Evolutionary conservation across 2,113 vertebrate species (phyloP).

Genomic region (Callipepla squamata): DNA sequence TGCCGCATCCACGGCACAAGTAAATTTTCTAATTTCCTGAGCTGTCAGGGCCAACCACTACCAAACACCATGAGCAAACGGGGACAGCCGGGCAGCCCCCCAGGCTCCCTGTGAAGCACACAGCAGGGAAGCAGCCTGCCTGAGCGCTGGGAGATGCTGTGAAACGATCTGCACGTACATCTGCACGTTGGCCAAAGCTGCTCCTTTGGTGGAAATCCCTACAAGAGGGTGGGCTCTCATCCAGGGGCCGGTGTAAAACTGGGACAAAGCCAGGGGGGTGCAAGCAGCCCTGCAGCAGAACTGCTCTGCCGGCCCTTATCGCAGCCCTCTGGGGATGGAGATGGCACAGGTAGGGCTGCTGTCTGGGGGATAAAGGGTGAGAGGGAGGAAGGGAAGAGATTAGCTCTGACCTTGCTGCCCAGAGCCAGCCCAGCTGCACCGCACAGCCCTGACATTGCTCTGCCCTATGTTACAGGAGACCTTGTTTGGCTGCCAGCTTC

Average conservation of each 20-base stretch:
- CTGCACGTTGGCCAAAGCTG: not conserved
- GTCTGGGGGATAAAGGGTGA: not conserved
- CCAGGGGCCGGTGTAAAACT: not conserved
- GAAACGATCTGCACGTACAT: not conserved
- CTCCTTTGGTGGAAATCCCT: not conserved
- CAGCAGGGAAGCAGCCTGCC: not conserved
- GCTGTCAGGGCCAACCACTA: not conserved
- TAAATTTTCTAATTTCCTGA: not conserved
- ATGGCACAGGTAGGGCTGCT: accelerated
- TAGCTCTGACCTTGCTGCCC: not conserved
- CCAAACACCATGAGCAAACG: not conserved
- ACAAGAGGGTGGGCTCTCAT: not conserved
- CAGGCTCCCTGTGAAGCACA: not conserved
- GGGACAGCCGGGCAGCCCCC: not conserved
- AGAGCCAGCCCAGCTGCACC: not conserved
- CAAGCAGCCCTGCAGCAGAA: not conserved
- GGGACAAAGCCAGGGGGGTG: not conserved
- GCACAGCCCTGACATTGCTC: not conserved
- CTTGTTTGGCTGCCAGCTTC: constrained; percentile 17
- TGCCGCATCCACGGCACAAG: not conserved
- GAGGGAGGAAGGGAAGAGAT: constrained; percentile 27
- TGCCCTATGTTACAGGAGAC: constrained; percentile 47
- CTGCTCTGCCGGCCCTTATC: not conserved
- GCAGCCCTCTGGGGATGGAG: not conserved
- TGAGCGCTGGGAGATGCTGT: not conserved